Conservation (phyloP, 1,140 invertebrate genomes). For the Drosophila biarmipes region DNA sequence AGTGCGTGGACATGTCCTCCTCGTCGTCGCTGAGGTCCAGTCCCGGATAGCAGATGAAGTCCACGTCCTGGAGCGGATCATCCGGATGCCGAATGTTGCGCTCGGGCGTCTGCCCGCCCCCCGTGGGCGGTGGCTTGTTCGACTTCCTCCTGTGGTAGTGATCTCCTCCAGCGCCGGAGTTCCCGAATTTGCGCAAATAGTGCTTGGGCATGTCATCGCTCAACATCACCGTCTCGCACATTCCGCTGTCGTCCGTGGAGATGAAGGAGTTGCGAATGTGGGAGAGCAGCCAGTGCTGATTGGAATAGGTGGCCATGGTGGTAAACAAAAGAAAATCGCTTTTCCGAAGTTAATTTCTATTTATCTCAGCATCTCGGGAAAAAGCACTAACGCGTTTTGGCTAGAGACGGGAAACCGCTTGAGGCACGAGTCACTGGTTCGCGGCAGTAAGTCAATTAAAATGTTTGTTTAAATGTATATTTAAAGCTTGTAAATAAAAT, state of each 20-base stretch:
- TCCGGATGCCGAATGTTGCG: constrained; percentile 43
- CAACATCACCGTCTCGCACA: constrained; percentile 88
- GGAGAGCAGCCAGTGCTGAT: constrained; percentile 95
- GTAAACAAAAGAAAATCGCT: constrained; percentile 38
- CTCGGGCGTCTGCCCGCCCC: constrained; percentile 19
- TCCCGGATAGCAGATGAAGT: constrained; percentile 90
- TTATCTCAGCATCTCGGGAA: constrained; percentile 58
- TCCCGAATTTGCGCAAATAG: constrained; percentile 84
- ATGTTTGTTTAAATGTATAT: no score
- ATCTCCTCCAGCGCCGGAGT: constrained; percentile 43
- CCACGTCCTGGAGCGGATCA: constrained; percentile 80
- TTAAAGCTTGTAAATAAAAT: no score
- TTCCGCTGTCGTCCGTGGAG: constrained; percentile 97
- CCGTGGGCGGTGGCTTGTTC: constrained; percentile 29
- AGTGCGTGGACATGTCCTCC: constrained; percentile 88
- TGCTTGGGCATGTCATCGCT: constrained; percentile 90
- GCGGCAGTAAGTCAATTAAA: neutral
- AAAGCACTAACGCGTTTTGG: constrained; percentile 2
- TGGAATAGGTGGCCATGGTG: constrained; percentile 95
- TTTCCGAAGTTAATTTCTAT: constrained; percentile 44
- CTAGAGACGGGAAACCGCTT: neutral
- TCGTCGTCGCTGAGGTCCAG: constrained; percentile 91
- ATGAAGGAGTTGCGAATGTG: constrained; percentile 97
- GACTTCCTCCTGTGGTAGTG: constrained; percentile 69
- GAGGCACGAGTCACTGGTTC: neutral